These are phyloP conservation scores for Diorhabda sublineata DNA, from an alignment of 1,140 invertebrate species.

Conservation along the genomic window DNA sequence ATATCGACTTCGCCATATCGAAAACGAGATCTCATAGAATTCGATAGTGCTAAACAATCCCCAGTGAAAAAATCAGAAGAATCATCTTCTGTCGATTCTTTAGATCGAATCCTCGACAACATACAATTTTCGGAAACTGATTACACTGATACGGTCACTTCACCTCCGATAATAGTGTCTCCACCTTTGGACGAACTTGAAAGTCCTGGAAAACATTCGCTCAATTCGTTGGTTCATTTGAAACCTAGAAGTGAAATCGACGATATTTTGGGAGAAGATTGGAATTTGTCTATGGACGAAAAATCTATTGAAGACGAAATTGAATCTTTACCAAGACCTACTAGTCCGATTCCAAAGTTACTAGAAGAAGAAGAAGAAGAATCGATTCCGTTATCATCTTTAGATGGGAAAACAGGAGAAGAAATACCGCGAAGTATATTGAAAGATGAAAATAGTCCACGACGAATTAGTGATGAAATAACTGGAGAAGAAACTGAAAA, in stretches of 20 bases:
- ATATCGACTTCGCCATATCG: background rate
- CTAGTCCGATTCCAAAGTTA: background rate
- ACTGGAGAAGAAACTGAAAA: too few relatives aligned
- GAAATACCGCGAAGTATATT: too few relatives aligned
- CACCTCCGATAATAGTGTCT: conserved; percentile 7
- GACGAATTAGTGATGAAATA: too few relatives aligned
- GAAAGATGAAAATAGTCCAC: too few relatives aligned
- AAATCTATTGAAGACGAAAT: background rate
- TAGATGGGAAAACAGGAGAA: too few relatives aligned
- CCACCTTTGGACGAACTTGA: background rate
- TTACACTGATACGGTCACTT: background rate
- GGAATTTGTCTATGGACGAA: background rate
- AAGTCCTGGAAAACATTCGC: conserved; percentile 14
- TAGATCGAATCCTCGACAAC: conserved; percentile 2
- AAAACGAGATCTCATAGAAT: conserved; percentile 26
- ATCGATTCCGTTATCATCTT: too few relatives aligned
- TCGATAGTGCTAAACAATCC: conserved; percentile 27
- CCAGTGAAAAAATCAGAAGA: conserved; percentile 15
- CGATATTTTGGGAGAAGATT: background rate
- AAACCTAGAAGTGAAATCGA: conserved; percentile 3
- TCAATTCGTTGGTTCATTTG: conserved; percentile 4
- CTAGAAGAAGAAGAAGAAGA: conserved; percentile 3
- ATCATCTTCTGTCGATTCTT: background rate
- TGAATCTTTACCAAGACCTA: background rate
- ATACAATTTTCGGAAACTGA: background rate